A percentile compares a stretch with the other conserved stretches of the same genome.
Conservation (phyloP, 2,888 invertebrate genomes). For the Philereme transversata region DNA sequence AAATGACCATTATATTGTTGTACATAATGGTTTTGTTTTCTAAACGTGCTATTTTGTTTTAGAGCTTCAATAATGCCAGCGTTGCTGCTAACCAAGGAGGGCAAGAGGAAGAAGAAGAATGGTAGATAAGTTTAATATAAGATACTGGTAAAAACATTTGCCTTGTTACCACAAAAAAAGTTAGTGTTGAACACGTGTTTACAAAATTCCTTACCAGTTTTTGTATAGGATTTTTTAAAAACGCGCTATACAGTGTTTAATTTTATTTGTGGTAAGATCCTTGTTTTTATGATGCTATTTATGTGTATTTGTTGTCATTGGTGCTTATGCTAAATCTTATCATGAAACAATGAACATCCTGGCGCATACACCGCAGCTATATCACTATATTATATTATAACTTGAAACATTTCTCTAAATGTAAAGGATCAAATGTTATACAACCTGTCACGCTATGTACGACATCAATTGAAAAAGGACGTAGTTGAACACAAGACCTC, state of each 20-base stretch:
- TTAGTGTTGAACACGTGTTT: too few relatives aligned
- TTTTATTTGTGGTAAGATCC: too few relatives aligned
- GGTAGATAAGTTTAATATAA: slow-evolving; percentile 62
- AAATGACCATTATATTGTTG: background rate
- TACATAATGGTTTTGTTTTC: background rate
- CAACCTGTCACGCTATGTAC: too few relatives aligned
- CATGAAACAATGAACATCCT: too few relatives aligned
- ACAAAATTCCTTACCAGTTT: too few relatives aligned
- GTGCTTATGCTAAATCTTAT: slow-evolving; percentile 57
- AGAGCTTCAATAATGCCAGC: slow-evolving; percentile 66
- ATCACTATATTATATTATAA: too few relatives aligned
- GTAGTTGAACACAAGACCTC: too few relatives aligned
- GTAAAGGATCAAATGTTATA: too few relatives aligned
- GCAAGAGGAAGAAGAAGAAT: slow-evolving; percentile 81
- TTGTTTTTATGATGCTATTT: slow-evolving; percentile 56
- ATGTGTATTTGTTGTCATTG: slow-evolving; percentile 58
- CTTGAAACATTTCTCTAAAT: too few relatives aligned
- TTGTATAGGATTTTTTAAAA: too few relatives aligned
- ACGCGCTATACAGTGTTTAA: too few relatives aligned
- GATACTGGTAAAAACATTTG: background rate
- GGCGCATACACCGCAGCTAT: background rate
- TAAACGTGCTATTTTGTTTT: slow-evolving; percentile 31
- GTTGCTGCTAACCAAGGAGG: slow-evolving; percentile 55
- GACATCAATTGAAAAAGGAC: too few relatives aligned
- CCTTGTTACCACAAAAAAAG: background rate